phyloP scores from a whole-genome alignment of 2,113 vertebrate species.

The Lepus timidus region DNA sequence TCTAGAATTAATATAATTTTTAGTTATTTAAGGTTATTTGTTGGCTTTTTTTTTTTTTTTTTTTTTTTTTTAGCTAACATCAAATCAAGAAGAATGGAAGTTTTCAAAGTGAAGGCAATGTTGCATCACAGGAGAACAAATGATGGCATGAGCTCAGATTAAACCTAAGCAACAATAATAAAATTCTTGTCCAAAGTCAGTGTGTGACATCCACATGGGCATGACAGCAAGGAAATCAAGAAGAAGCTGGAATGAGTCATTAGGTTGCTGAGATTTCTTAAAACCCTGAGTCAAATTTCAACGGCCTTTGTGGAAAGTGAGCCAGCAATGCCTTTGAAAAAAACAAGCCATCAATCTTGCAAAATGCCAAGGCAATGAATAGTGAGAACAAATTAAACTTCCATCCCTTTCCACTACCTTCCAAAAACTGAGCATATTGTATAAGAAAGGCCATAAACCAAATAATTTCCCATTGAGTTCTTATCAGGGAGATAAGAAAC shows the following conservation, averaged over 20 bases:
- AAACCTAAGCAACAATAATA: constrained; percentile 8
- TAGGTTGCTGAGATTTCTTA: constrained; percentile 49
- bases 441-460: constrained; percentile 45
- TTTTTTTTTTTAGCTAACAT: constrained; percentile 21
- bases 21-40: not conserved
- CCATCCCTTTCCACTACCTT: constrained; percentile 14
- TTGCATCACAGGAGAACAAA: not conserved
- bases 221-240: constrained; percentile 34
- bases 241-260: constrained; percentile 24
- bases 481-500: constrained; percentile 66
- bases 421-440: constrained; percentile 53
- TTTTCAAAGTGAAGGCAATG: not conserved
- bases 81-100: constrained; percentile 60
- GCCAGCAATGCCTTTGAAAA: constrained; percentile 67
- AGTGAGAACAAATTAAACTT: constrained; percentile 53
- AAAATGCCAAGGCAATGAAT: constrained; percentile 62
- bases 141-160: not conserved
- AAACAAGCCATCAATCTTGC: constrained; percentile 56
- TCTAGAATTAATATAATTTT: not conserved
- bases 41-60: not conserved
- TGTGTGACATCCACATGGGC: not conserved
- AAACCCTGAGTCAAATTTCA: constrained; percentile 38
- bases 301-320: constrained; percentile 58
- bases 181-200: not conserved
- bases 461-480: constrained; percentile 58